A percentile compares a stretch with the other conserved stretches of the same genome.
phyloP scores from a whole-genome alignment of 2,113 vertebrate genomes.

The Cebus imitator region DNA sequence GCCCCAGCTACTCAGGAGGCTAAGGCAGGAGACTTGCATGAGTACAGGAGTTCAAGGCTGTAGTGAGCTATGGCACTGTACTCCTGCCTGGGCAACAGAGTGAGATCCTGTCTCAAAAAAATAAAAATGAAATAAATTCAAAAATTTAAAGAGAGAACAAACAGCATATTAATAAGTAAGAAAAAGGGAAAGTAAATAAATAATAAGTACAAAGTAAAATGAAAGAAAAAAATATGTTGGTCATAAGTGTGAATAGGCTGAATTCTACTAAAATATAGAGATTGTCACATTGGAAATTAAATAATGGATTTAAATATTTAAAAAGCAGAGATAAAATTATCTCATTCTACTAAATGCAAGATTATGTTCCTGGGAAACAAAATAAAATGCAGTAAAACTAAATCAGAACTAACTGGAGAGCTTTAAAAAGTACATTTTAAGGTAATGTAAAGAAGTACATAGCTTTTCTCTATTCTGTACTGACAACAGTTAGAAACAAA shows the following conservation, averaged over 20 bases:
- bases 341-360: neutral
- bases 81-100: too few relatives aligned
- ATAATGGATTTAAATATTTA: neutral
- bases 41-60: too few relatives aligned
- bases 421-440: neutral
- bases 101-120: too few relatives aligned
- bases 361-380: neutral
- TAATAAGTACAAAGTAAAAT: neutral
- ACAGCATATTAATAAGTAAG: neutral
- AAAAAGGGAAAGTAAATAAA: neutral
- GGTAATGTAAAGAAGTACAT: neutral
- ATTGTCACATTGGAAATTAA: neutral
- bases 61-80: too few relatives aligned
- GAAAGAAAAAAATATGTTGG: neutral
- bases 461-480: neutral
- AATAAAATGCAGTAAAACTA: neutral
- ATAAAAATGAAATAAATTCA: too few relatives aligned
- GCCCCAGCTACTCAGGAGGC: too few relatives aligned
- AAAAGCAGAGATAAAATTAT: conserved; percentile 2
- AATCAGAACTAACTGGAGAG: neutral
- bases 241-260: neutral
- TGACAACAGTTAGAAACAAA: neutral
- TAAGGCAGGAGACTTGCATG: too few relatives aligned
- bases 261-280: neutral
- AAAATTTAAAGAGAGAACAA: neutral